Base-by-base conservation (phyloP, 2,888 invertebrate genomes). In the Sarcophaga variegata region DNA sequence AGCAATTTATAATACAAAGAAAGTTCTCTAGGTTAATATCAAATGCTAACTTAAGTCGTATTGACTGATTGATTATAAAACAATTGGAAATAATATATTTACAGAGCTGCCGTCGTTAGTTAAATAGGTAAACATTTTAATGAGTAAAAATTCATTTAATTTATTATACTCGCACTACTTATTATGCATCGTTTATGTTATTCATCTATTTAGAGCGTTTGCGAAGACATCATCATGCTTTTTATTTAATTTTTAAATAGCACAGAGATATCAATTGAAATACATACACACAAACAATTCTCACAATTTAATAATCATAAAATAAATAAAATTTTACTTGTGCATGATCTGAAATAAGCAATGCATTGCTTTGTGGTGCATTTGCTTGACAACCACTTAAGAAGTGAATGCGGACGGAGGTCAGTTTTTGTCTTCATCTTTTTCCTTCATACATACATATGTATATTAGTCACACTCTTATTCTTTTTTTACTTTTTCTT, bases 401-500 rank as follows among this genome's bases (percentile, higher is more conserved):
- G 60, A 27, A 69, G 62, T 27, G 47, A 20, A 47, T 59, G 27
- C 37, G 37, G 37, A 37, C 37, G 8, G 37, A 25, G 64, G 22
- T 66, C n/a, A 85, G 25, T 62, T 54, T 75, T 14, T 45, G 37
- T 76, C 59, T 82, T 77, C 59, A 66, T 71, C 20, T 83, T 47
- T 66, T 0, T 27, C 5, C 4, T 27, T 5, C 27, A 27, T 27
- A 22, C 22, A 22, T 27, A 3, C 27, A 27, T 27, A 27, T 27
- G 67, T 47, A 67, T 27, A 27, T 83, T 77, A 77, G 66, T 77
- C 71, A 82, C 72, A 82, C 70, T 86, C 75, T 74, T 37, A 37
- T 6, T 37, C 2, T 37, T 37, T 37, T 79, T 75, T 49, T 22
- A 22, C 75, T 74, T 37, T 37, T 1, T 37, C 22, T 37, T 37